Percentiles rank a stretch among this genome's conserved stretches.
Evolutionary conservation across 2,888 invertebrate genomes (phyloP).

Genomic region (Dryobota labecula): DNA sequence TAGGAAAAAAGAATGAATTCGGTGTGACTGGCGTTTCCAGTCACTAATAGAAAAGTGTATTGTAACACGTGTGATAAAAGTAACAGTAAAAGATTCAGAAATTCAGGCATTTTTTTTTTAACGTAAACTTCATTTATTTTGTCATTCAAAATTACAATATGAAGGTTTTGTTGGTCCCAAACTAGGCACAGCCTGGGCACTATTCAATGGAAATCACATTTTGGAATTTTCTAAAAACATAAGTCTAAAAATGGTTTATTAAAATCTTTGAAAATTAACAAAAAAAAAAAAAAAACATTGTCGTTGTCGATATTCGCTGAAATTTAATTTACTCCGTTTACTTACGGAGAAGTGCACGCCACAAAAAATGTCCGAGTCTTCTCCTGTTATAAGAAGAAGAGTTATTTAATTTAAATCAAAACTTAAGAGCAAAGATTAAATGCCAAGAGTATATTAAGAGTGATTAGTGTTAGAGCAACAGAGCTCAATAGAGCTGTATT

Average conservation of each 20-base stretch:
- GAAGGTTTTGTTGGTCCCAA: no score
- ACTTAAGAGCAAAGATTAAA: conserved; percentile 65
- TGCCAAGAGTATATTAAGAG: conserved; percentile 72
- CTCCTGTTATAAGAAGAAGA: conserved; percentile 82
- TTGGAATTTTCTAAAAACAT: no score
- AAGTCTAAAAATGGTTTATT: background rate
- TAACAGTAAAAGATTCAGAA: background rate
- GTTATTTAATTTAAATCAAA: conserved; percentile 65
- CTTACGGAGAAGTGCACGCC: background rate
- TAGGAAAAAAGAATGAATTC: background rate
- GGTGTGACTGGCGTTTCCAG: background rate
- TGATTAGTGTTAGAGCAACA: conserved; percentile 67
- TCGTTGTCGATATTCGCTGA: background rate
- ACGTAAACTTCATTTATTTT: no score
- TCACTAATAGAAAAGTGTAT: background rate
- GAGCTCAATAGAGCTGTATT: conserved; percentile 47
- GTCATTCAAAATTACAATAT: no score
- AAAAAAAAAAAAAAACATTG: no score
- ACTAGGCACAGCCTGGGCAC: no score
- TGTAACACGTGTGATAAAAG: background rate
- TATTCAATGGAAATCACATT: no score
- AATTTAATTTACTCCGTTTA: background rate
- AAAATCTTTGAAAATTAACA: background rate
- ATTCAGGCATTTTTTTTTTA: no score
- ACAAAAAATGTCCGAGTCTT: conserved; percentile 64